Evolutionary conservation across 2,888 invertebrate genomes (phyloP).

Genomic region (Toxonevra muliebris): DNA sequence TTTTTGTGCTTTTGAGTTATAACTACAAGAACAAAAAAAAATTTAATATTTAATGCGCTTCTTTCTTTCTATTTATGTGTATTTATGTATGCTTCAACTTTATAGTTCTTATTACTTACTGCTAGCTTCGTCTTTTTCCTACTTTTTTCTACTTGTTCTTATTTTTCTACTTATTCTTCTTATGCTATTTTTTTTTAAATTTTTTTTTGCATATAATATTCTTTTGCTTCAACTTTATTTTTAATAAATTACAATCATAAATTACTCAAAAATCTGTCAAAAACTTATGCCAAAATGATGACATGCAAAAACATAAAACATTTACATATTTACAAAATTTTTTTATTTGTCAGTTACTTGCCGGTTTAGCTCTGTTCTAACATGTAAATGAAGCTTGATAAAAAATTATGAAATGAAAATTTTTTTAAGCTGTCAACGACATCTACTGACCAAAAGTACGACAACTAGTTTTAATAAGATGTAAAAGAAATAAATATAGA

Average conservation of each 20-base stretch:
- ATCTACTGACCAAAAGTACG: neutral
- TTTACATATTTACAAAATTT: neutral
- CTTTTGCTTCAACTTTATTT: slow-evolving; percentile 24
- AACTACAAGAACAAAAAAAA: too few species aligned
- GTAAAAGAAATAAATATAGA: neutral
- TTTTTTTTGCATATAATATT: slow-evolving; percentile 12
- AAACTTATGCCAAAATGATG: slow-evolving; percentile 45
- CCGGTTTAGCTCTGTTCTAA: neutral
- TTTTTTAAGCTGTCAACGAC: slow-evolving; percentile 4
- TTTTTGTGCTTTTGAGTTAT: too few species aligned
- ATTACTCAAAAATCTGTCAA: slow-evolving; percentile 43
- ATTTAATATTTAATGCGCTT: too few species aligned
- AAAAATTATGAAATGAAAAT: neutral
- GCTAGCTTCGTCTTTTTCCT: neutral
- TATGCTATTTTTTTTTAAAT: slow-evolving; percentile 20
- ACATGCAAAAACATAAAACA: slow-evolving; percentile 40
- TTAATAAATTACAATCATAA: slow-evolving; percentile 43
- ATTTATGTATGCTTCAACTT: too few species aligned
- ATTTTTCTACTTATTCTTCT: neutral
- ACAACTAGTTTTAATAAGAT: slow-evolving; percentile 4
- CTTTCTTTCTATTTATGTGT: too few species aligned
- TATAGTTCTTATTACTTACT: too few species aligned
- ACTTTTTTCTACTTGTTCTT: neutral
- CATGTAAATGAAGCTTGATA: neutral
- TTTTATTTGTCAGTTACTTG: too few species aligned